Conservation (phyloP, 1,140 invertebrate species). For the Tetramorium simillimum region DNA sequence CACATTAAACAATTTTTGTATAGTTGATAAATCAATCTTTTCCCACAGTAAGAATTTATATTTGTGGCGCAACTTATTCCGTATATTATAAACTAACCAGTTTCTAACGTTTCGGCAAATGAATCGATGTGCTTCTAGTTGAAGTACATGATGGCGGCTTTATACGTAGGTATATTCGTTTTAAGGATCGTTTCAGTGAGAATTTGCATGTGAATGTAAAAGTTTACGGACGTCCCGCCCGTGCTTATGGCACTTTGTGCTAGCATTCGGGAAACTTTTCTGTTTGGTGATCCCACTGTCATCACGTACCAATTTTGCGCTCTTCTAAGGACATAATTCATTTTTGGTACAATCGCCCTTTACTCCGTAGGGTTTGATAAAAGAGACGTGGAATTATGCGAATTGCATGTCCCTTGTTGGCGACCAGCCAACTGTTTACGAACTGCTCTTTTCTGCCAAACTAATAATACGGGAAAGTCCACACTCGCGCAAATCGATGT, state of each 20-base stretch:
- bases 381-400: constrained; percentile 63
- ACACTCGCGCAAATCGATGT: background rate
- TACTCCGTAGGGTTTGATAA: constrained; percentile 42
- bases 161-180: constrained; percentile 52
- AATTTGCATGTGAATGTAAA: constrained; percentile 79
- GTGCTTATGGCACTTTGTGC: constrained; percentile 7
- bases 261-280: constrained; percentile 30
- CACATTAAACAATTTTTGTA: background rate
- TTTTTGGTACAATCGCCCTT: constrained; percentile 46
- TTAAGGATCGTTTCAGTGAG: constrained; percentile 70
- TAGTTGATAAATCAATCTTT: constrained; percentile 3
- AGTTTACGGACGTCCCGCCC: constrained; percentile 67
- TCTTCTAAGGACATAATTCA: constrained; percentile 51
- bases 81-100: constrained; percentile 16
- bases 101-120: constrained; percentile 33
- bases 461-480: constrained; percentile 22
- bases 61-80: background rate
- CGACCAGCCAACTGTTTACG: constrained; percentile 76
- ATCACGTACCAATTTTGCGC: constrained; percentile 51
- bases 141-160: constrained; percentile 7
- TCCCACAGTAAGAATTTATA: background rate
- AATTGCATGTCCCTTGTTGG: constrained; percentile 77
- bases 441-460: constrained; percentile 15
- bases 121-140: background rate
- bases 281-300: constrained; percentile 28